Evolutionary conservation across 2,113 vertebrate genomes (phyloP), one percentile per base, ranked within the genome.

Genomic region (Mungos mungo): DNA sequence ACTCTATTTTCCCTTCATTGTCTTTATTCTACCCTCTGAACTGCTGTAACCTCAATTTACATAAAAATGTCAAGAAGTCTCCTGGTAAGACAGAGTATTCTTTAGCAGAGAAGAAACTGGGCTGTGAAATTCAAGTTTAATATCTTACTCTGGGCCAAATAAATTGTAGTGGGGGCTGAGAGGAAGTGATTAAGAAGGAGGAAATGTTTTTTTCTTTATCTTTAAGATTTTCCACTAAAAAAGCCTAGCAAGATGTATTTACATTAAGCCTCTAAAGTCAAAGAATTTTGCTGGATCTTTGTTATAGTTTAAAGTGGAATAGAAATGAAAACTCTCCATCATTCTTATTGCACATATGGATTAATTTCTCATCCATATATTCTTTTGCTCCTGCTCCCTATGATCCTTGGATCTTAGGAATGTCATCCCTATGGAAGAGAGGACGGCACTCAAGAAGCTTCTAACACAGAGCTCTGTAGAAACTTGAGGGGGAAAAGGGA

Each of bases 271-370:
- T 85, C 66, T 82, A 72, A 86, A 69, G 5, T 81, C 25, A 77
- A 31, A 94, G 31, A 4, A 54, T 60, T 92, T 93, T 84, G 2
- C 0, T 93, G 14, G 4, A 23, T 60, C 9, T 94, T 84, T 87
- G 50, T 54, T 97, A 93, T 81, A 88, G 33, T 31, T 96, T 87
- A 87, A 50, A 84, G 35, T 38, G 69, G 14, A 93, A 72, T 50
- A 68, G 13, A 72, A 50, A 68, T 68, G 14, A 91, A 86, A 76
- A 66, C 2, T 19, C 33, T 41, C 76, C 1, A 13, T 65, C 12
- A 3, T 18, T 92, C n/a, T 92, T 16, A 27, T 60, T 79, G 16
- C 23, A 77, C 16, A 29, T 8, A 52, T 63, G 74, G 35, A 80
- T 87, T 93, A 54, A 68, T 45, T 79, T 60, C n/a, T 77, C 47